Evolutionary conservation across 2,888 invertebrate species (phyloP).

Genomic region (Drosophila phalerata): DNA sequence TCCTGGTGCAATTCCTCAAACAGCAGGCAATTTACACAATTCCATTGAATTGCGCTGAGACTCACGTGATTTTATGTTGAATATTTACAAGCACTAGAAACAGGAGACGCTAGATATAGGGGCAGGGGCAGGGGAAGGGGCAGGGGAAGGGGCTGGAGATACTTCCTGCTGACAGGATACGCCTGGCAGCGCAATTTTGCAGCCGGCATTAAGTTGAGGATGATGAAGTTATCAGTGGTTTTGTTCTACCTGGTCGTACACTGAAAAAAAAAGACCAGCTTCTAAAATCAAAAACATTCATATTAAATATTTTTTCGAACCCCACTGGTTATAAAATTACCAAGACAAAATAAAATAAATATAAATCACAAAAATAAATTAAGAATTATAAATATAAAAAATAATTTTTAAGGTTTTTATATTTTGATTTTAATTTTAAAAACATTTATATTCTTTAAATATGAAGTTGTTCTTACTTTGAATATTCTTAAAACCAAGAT

Average conservation of each 20-base stretch:
- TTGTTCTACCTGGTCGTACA: slow-evolving; percentile 35
- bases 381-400: too few relatives aligned
- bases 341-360: too few relatives aligned
- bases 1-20: slow-evolving; percentile 32
- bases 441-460: too few relatives aligned
- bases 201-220: slow-evolving; percentile 39
- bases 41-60: slow-evolving; percentile 32
- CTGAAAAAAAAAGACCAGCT: too few relatives aligned
- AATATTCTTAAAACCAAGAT: too few relatives aligned
- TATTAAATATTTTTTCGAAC: too few relatives aligned
- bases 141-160: not conserved
- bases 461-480: too few relatives aligned
- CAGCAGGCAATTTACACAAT: slow-evolving; percentile 46
- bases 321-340: too few relatives aligned
- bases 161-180: slow-evolving; percentile 61
- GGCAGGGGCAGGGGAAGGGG: not conserved
- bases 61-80: slow-evolving; percentile 31
- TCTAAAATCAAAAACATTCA: too few relatives aligned
- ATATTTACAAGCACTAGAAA: slow-evolving; percentile 15
- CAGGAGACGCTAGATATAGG: slow-evolving; percentile 10
- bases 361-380: too few relatives aligned
- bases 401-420: too few relatives aligned
- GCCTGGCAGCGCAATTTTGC: slow-evolving; percentile 17
- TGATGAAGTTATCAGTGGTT: slow-evolving; percentile 50
- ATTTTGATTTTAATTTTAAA: too few relatives aligned